A percentile compares a stretch with the other conserved stretches of the same genome.
Evolutionary conservation across 2,888 invertebrate genomes (phyloP).

Genomic region (Oasisia sp.): DNA sequence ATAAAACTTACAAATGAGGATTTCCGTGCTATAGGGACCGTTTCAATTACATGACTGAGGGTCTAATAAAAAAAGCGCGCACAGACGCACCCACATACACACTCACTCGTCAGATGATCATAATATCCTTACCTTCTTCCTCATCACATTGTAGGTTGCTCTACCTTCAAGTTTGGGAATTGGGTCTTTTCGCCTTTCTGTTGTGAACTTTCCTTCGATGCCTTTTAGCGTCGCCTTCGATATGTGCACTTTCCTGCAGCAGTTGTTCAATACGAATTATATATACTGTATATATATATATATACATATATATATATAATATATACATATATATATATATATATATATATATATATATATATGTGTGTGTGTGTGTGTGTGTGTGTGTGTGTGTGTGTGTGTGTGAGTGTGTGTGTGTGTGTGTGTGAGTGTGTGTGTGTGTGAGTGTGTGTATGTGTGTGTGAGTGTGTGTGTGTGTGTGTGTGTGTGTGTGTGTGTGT

Average conservation of each 20-base stretch:
- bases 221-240: neutral
- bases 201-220: neutral
- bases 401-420: no score
- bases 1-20: no score
- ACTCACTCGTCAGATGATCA: neutral
- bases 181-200: neutral
- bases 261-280: neutral
- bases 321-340: neutral
- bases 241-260: neutral
- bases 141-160: neutral
- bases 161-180: neutral
- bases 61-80: no score
- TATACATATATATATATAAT: neutral
- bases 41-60: no score
- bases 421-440: no score
- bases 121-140: neutral
- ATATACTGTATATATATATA: no score
- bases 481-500: neutral
- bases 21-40: no score
- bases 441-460: neutral
- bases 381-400: no score
- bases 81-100: neutral
- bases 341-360: neutral
- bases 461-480: neutral
- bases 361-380: neutral